Evolutionary conservation across 2,888 invertebrate species (phyloP), one percentile per base, ranked within the genome.

Genomic region (Chaitophorus viminalis): DNA sequence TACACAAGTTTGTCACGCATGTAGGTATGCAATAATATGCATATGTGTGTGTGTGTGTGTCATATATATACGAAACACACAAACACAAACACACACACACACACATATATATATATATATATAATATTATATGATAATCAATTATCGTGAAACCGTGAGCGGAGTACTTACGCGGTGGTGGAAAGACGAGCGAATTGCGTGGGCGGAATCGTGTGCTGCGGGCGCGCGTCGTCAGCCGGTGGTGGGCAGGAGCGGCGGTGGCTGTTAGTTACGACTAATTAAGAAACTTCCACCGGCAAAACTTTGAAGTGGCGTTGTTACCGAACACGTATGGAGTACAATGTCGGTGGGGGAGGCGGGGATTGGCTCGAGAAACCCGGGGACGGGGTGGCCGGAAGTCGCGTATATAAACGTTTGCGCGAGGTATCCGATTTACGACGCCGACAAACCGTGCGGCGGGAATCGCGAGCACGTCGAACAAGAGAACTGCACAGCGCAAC

Each of bases 261-360:
- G 68, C 14, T 78, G 78, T 86, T 72, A 72, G 78, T 79, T 79
- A 86, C 86, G 78, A 86, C 86, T 86, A 86, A 86, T 86, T 86
- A 86, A 78, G 86, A 86, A 86, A 86, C 78, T 86, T 86, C 54
- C 46, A 0, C 52, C 33, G 77, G 68, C 31, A 54, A 86, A 86
- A 86, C 86, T 86, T 86, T 72, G 3, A 86, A 86, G 78, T 86
- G 85, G 77, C 36, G 77, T 77, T 33, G 78, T 86, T 79, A 60
- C 72, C 36, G 21, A 79, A 79, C 78, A 70, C 70, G 70, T 39
- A 65, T 31, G 39, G 6, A 33, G 14, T 18, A 36, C 33, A n/a
- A 46, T 46, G 46, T 46, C 46, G 46, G 46, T 14, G 46, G 14
- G 46, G 46, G 46, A 70, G 46, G 14, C 14, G 14, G 46, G 46